Base-by-base conservation (phyloP, 2,888 invertebrate species). In the Acleris cristana region DNA sequence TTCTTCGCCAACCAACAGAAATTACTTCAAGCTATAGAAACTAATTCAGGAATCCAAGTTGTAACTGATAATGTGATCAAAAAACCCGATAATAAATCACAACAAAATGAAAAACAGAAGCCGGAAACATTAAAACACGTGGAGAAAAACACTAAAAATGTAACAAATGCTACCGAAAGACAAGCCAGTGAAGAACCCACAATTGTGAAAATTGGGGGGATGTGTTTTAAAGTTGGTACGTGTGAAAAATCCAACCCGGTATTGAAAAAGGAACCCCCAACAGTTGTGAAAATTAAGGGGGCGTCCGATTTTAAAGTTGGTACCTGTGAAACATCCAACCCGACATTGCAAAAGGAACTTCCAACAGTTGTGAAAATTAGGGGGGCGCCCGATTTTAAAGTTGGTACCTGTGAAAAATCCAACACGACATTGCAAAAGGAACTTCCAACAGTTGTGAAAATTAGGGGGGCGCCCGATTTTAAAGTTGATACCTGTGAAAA, bases 1-100 rank as follows among this genome's bases (percentile, higher is more conserved):
- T 87, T 80, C 74, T 75, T 84, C 53, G 76, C 76, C 45, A 74
- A 77, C 21, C 87, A 87, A 76, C 73, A 82, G 54, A 81, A 79
- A 63, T 70, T 88, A 40, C 70, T 87, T 21, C 63, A 78, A 59
- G 77, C 74, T 23, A 75, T 87, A 64, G 74, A 81, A 74, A 45
- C 45, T 45, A 45, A 14, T n/a, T 18, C 49, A 49, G 49, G 18
- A 18, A 7, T 3, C 49, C 7, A 19, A 18, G 18, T 49, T 10
- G 18, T 8, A n/a, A 19, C 16, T 49, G 49, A 19, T 19, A 45
- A 45, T 5, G 45, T 10, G 34, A 10, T 10, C 8, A 34, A 45
- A 12, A 45, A 45, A 16, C 3, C 5, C 45, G 2, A 14, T 16
- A 45, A 16, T 16, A 14, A 45, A 45, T 14, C 45, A 45, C 2